Conservation (phyloP, 2,888 invertebrate species). For the Luffia ferchaultella region DNA sequence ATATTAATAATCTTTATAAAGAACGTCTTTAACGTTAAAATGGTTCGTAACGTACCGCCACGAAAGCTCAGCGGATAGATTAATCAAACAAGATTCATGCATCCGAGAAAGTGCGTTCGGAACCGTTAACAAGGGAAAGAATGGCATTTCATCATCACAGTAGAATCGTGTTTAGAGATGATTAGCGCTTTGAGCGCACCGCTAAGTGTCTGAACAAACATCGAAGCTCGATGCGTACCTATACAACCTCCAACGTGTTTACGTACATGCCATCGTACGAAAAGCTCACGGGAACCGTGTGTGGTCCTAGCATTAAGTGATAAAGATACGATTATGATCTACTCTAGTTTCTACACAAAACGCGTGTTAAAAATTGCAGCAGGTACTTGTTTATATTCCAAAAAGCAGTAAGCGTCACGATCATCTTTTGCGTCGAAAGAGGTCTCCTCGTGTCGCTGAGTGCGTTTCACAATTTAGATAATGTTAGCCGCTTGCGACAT, state of each 20-base stretch:
- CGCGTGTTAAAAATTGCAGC: too few species aligned
- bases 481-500: constrained; percentile 34
- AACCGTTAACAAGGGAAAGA: constrained; percentile 44
- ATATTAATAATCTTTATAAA: not conserved
- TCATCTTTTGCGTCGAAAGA: too few species aligned
- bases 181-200: constrained; percentile 35
- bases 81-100: not conserved
- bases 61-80: not conserved
- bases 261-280: constrained; percentile 33
- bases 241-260: constrained; percentile 30
- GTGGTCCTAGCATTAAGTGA: constrained; percentile 34
- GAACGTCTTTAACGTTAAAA: not conserved
- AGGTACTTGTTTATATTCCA: too few species aligned
- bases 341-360: too few species aligned
- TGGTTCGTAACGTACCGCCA: not conserved
- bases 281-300: constrained; percentile 38
- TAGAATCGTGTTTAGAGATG: constrained; percentile 45
- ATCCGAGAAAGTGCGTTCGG: not conserved
- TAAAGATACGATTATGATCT: not conserved
- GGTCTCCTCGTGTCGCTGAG: too few species aligned
- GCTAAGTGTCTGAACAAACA: constrained; percentile 44
- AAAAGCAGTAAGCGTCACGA: too few species aligned
- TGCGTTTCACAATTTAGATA: constrained; percentile 55
- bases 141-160: constrained; percentile 51
- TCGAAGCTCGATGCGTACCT: constrained; percentile 30